phyloP scores from a whole-genome alignment of 2,888 invertebrate genomes.

The Hirtodrosophila confusa region DNA sequence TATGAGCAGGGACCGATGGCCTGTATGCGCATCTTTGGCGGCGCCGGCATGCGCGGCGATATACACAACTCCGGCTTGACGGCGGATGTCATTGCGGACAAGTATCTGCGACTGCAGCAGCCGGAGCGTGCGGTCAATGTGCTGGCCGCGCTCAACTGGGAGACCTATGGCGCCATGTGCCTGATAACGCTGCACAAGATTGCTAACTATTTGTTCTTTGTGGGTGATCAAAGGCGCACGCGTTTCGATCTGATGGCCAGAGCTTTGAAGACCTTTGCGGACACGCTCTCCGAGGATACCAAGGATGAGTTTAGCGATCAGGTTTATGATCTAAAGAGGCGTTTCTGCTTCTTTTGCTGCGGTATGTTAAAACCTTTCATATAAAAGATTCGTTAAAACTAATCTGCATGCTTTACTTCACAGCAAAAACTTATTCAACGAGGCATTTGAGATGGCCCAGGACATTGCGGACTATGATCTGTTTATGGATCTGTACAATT shows the following conservation, averaged over 20 bases:
- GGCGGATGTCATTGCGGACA: constrained; percentile 86
- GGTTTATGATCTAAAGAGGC: constrained; percentile 92
- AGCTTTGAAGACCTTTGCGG: constrained; percentile 92
- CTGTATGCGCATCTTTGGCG: constrained; percentile 85
- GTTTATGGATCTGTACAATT: constrained; percentile 92
- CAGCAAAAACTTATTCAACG: constrained; percentile 90
- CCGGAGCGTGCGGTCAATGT: constrained; percentile 89
- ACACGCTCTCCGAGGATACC: constrained; percentile 87
- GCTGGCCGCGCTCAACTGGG: constrained; percentile 90
- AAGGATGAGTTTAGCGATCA: constrained; percentile 91
- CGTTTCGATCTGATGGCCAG: constrained; percentile 87
- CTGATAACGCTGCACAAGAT: constrained; percentile 90
- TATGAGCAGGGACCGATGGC: constrained; percentile 88
- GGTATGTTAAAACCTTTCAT: constrained; percentile 84
- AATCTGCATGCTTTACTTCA: not conserved
- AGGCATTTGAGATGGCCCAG: constrained; percentile 93
- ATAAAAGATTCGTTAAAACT: not conserved
- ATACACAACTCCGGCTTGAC: constrained; percentile 85
- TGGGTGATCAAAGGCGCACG: constrained; percentile 77
- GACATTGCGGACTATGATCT: constrained; percentile 94
- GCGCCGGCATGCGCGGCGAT: constrained; percentile 84
- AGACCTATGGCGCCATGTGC: constrained; percentile 89
- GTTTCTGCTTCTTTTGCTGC: constrained; percentile 94
- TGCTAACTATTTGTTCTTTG: constrained; percentile 86
- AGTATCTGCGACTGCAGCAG: constrained; percentile 87